phyloP scores from a whole-genome alignment of 2,888 invertebrate species.

The Caprella mutica region DNA sequence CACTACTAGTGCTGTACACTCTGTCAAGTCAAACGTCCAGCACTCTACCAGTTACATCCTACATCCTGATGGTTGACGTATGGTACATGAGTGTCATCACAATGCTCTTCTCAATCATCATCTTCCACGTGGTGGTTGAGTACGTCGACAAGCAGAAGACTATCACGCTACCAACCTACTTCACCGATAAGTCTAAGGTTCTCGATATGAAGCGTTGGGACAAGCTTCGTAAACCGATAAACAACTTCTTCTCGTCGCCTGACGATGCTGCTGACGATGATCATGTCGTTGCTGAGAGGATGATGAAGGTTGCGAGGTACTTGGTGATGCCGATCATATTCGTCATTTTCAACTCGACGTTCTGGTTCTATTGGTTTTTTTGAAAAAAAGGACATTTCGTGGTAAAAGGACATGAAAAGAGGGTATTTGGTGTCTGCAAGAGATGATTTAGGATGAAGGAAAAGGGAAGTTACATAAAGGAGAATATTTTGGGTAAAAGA shows the following conservation, averaged over 20 bases:
- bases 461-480: too few relatives aligned
- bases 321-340: slow-evolving; percentile 6
- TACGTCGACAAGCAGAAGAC: background rate
- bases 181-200: background rate
- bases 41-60: slow-evolving; percentile 12
- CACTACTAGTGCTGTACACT: slow-evolving; percentile 23
- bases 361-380: slow-evolving; percentile 15
- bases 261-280: background rate
- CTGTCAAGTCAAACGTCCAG: slow-evolving; percentile 16
- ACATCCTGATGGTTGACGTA: slow-evolving; percentile 20
- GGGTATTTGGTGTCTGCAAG: too few relatives aligned
- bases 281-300: background rate
- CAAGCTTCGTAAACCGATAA: background rate
- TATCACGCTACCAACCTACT: background rate
- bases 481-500: too few relatives aligned
- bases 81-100: slow-evolving; percentile 22
- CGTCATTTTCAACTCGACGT: slow-evolving; percentile 11
- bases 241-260: too few relatives aligned
- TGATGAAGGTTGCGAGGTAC: slow-evolving; percentile 1
- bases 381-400: background rate
- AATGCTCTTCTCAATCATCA: slow-evolving; percentile 20
- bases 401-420: too few relatives aligned
- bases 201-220: background rate
- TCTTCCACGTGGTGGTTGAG: slow-evolving; percentile 14
- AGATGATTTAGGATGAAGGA: too few relatives aligned